A percentile compares a stretch with the other conserved stretches of the same genome.
Conservation (phyloP, 2,797 vertebrate species). For the Hemitrygon akajei region DNA sequence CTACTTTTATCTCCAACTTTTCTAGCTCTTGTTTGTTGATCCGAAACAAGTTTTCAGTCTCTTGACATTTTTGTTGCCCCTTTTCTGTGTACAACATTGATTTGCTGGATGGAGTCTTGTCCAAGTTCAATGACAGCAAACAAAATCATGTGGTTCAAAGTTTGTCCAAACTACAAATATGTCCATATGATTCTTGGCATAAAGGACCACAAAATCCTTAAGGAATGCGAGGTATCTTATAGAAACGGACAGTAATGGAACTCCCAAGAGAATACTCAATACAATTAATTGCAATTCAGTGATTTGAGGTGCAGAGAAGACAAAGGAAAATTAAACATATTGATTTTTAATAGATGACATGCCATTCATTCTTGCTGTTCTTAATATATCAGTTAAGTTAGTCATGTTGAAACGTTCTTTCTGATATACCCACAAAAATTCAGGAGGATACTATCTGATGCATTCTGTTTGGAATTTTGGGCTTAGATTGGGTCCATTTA, state of each 20-base stretch:
- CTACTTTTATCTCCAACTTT: no score
- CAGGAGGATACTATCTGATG: background rate
- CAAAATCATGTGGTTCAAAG: background rate
- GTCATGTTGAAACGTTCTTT: background rate
- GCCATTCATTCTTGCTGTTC: background rate
- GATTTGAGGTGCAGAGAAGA: background rate
- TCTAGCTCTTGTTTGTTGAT: no score
- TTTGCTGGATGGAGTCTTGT: background rate
- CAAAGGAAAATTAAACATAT: background rate
- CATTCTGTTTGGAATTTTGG: background rate
- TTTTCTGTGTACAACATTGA: background rate
- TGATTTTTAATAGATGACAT: background rate
- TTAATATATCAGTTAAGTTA: background rate
- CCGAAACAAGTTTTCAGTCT: no score
- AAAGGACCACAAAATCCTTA: background rate
- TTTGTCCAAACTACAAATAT: background rate
- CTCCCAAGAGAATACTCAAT: background rate
- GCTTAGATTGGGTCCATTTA: background rate
- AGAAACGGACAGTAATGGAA: background rate
- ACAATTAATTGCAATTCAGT: background rate
- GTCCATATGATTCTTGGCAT: background rate
- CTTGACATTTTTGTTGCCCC: background rate
- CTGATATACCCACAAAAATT: background rate
- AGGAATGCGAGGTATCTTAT: background rate
- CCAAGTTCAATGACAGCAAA: background rate